Base-by-base conservation (phyloP, 2,888 invertebrate genomes). In the Cryptocephalus primarius region DNA sequence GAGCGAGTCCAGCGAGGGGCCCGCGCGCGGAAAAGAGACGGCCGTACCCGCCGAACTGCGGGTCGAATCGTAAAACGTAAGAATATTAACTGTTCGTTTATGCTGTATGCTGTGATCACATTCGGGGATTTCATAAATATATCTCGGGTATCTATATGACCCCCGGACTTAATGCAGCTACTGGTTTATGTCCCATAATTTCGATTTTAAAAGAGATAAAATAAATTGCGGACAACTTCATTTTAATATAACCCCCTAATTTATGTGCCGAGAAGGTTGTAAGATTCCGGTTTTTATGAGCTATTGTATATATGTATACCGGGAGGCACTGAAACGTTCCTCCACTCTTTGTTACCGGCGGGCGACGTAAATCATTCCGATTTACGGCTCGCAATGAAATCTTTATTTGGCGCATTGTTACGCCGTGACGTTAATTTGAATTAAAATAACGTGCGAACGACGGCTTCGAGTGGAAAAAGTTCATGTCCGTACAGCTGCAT, bases 71-170 rank as follows among this genome's bases (percentile, higher is more conserved):
- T 32, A 22, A 42, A 13, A 22, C 32, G 12, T 32, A 42, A 61
- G 63, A 65, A 64, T 64, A 65, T 66, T 65, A 67, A 65, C 63
- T 64, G 63, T 60, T 62, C 63, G 63, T 62, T 64, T 62, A 62
- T 61, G 58, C 56, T 54, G 54, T 63, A 56, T 59, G 60, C 62
- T 58, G 61, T 60, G 62, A 62, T 65, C 64, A 62, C 60, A 64
- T 64, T 65, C 60, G 58, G 61, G 60, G 61, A 63, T 60, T 63
- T 60, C 58, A 58, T 59, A 57, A 58, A 56, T 60, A 59, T 60
- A 60, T 59, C 60, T 61, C 55, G 22, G 22, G 53, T 55, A 58
- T 60, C 56, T 57, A 57, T 58, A 57, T 55, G 55, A 54, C 53
- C 22, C 54, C 55, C n/a, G n/a, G 56, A 55, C 54, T 57, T 57